Conservation (phyloP, 2,113 vertebrate genomes). For the Epinephelus fuscoguttatus region DNA sequence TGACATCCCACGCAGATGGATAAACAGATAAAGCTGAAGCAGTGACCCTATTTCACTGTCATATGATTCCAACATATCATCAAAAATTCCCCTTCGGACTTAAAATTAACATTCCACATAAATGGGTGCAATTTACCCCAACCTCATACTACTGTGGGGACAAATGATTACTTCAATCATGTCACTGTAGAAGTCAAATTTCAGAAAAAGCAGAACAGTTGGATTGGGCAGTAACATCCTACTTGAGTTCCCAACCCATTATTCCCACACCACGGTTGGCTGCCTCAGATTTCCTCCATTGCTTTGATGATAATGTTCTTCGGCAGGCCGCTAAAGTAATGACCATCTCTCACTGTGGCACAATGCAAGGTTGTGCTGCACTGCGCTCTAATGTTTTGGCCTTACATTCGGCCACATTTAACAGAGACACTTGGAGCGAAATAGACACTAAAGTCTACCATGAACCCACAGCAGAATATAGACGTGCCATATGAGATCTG, state of each 20-base stretch:
- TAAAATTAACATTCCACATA: conserved; percentile 67
- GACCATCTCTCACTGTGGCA: conserved; percentile 59
- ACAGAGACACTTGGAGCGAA: conserved; percentile 50
- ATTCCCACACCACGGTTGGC: conserved; percentile 67
- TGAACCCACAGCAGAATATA: conserved; percentile 8
- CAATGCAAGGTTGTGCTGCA: conserved; percentile 43
- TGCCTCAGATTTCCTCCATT: conserved; percentile 72
- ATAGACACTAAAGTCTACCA: conserved; percentile 47
- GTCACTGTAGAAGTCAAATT: conserved; percentile 77
- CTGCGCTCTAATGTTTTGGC: conserved; percentile 54
- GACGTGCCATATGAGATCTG: conserved; percentile 17
- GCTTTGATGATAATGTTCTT: conserved; percentile 78
- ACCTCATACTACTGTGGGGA: conserved; percentile 6
- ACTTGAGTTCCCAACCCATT: conserved; percentile 58
- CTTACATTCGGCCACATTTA: conserved; percentile 59
- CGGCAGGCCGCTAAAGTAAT: conserved; percentile 74
- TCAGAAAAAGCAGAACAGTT: conserved; percentile 58
- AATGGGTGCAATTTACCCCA: conserved; percentile 57
- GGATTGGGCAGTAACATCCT: conserved; percentile 47
- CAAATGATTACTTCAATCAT: conserved; percentile 85
- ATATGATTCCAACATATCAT: conserved; percentile 40
- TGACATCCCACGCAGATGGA: conserved; percentile 65
- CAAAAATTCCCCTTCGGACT: conserved; percentile 24
- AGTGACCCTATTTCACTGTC: conserved; percentile 73
- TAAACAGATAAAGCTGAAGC: conserved; percentile 67